Base-by-base conservation (phyloP, 37 sponge, comb jelly and placozoan species). In the Tethya wilhelma region DNA sequence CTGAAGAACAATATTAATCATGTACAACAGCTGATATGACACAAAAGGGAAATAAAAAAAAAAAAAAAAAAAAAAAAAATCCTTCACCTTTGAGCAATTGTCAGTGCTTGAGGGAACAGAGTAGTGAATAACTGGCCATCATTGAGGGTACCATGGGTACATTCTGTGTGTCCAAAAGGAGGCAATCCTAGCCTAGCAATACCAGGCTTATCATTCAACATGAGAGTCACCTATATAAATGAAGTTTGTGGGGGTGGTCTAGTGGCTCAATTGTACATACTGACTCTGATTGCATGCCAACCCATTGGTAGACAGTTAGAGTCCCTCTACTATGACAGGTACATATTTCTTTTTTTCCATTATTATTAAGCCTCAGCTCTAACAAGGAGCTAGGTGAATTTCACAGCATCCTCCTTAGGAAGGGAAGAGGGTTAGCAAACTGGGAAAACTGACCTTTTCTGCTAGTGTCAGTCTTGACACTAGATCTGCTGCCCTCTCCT, bases 91-190 rank as follows among this genome's bases (percentile, higher is more conserved):
- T 44, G 39, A 38, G 70, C 70, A 42, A 69, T 17, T 2, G 70
- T 43, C 30, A 69, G 42, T 42, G 70, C 70, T 40, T 69, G 70
- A 20, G 70, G 70, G n/a, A 69, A 69, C 44, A 69, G 70, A 22
- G 70, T 69, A 22, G 70, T 69, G 44, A 69, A 44, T 11, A 69
- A 44, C 44, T 7, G 2, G 2, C 70, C 70, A 42, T 69, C 70
- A 11, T 69, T 69, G 70, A 69, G 70, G n/a, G 70, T 69, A 39
- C 70, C 70, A 42, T 69, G 70, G 29, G 70, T 69, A 38, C 70
- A 69, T 44, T 69, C 70, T 11, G 70, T 69, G 44, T 69, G 70
- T 42, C 70, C 70, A 69, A 69, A 69, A 22, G 70, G 70, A 40
- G 70, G 70, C n/a, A 69, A 42, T 4, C 70, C 70, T 3, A 69